phyloP scores from a whole-genome alignment of 1,140 invertebrate species.

The Macrotrachela quadricornifera region DNA sequence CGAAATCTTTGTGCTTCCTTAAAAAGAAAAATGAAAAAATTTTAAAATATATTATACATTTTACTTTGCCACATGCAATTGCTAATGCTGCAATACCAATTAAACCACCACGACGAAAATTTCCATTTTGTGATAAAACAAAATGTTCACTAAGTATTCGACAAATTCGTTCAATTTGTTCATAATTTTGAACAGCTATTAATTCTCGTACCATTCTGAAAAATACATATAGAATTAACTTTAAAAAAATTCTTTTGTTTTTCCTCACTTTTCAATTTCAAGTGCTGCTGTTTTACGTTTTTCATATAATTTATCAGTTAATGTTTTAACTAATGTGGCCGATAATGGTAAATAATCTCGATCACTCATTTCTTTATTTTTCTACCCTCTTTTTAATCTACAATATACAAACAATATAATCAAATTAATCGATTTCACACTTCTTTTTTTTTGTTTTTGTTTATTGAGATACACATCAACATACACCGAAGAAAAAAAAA shows the following conservation, averaged over 20 bases:
- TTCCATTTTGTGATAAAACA: slow-evolving; percentile 65
- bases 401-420: too few relatives aligned
- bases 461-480: too few relatives aligned
- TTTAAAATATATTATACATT: too few relatives aligned
- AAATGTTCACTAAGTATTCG: slow-evolving; percentile 76
- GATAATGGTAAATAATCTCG: not conserved
- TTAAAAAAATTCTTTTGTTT: not conserved
- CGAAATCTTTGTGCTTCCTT: slow-evolving; percentile 42
- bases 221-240: slow-evolving; percentile 15
- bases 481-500: too few relatives aligned
- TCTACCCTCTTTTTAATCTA: too few relatives aligned
- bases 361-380: too few relatives aligned
- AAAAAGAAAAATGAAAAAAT: not conserved
- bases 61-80: slow-evolving; percentile 73
- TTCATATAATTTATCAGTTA: slow-evolving; percentile 84
- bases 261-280: slow-evolving; percentile 85
- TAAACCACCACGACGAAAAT: slow-evolving; percentile 79
- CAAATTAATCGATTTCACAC: too few relatives aligned
- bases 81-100: slow-evolving; percentile 89
- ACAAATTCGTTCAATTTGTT: slow-evolving; percentile 54
- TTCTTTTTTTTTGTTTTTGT: too few relatives aligned
- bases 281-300: slow-evolving; percentile 82
- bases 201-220: slow-evolving; percentile 83
- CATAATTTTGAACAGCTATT: slow-evolving; percentile 51
- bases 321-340: not conserved